Conservation (phyloP, 2,113 vertebrate species). For the Neopipo cinnamomea region DNA sequence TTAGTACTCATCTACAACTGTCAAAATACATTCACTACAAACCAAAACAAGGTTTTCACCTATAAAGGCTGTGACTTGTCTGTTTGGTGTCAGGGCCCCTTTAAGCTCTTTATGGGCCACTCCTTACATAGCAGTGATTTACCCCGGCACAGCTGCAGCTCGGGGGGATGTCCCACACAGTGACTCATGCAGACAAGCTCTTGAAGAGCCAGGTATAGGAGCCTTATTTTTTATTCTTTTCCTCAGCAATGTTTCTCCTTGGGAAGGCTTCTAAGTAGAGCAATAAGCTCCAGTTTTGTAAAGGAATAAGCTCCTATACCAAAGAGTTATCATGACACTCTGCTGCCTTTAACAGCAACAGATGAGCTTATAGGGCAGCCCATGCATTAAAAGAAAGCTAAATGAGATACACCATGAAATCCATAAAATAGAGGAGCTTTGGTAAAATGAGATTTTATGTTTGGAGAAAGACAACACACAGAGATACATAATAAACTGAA, state of each 20-base stretch:
- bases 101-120: background rate
- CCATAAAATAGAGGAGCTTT: background rate
- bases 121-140: background rate
- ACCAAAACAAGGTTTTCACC: background rate
- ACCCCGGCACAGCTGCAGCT: background rate
- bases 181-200: background rate
- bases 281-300: background rate
- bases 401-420: background rate
- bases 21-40: background rate
- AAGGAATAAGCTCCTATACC: background rate
- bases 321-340: background rate
- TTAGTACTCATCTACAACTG: background rate
- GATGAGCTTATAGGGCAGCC: background rate
- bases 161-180: fast-evolving
- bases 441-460: background rate
- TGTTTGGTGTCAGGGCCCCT: background rate
- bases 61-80: background rate
- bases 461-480: background rate
- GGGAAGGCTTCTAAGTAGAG: background rate
- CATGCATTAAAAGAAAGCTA: background rate
- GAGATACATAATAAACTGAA: background rate
- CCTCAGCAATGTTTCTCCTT: background rate
- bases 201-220: background rate
- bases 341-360: background rate
- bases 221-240: background rate